Conservation (phyloP, 2,797 vertebrate species). For the Arctocebus calabarensis region DNA sequence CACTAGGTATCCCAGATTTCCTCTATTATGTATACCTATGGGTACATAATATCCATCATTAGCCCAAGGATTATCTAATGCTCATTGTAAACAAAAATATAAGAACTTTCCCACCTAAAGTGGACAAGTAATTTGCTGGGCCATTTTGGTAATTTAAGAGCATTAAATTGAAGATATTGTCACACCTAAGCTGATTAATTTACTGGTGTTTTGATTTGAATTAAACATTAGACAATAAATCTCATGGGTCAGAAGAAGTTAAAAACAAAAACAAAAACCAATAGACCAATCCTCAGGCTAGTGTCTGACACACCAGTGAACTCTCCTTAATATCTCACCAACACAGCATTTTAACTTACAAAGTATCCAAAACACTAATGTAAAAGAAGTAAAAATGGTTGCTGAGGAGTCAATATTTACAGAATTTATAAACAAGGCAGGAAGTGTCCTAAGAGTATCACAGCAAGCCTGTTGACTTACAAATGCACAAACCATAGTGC, state of each 20-base stretch:
- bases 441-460: conserved; percentile 1
- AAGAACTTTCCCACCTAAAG: background rate
- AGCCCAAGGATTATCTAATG: background rate
- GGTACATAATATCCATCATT: background rate
- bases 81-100: conserved; percentile 59
- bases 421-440: conserved; percentile 4
- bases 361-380: conserved; percentile 3
- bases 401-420: conserved; percentile 9
- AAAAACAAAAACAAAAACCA: background rate
- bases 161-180: conserved; percentile 47
- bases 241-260: background rate
- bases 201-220: conserved; percentile 48
- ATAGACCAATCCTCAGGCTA: conserved; percentile 35
- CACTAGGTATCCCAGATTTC: background rate
- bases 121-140: conserved; percentile 31
- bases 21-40: background rate
- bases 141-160: conserved; percentile 34
- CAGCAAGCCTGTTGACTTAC: background rate
- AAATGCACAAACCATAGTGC: background rate
- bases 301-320: background rate
- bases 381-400: conserved; percentile 40
- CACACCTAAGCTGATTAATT: conserved; percentile 48
- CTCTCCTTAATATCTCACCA: conserved; percentile 13
- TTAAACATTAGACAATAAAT: conserved; percentile 27
- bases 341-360: background rate